Percentiles rank a stretch among this genome's conserved stretches.
Evolutionary conservation across 2,888 invertebrate species (phyloP).

Genomic region (Ecliptopera silaceata): DNA sequence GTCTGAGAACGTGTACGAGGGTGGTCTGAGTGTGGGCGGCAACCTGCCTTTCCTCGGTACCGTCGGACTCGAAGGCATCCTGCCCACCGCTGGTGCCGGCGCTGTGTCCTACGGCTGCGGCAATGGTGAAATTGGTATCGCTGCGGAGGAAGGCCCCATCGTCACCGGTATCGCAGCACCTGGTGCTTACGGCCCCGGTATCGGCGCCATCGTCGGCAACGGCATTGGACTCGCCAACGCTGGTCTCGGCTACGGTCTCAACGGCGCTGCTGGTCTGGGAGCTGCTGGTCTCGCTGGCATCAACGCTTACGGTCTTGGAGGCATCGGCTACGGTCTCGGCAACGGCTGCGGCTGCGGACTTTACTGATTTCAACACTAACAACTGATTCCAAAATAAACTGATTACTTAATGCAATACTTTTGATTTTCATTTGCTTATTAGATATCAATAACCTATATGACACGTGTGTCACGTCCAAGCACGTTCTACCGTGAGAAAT

Average conservation of each 20-base stretch:
- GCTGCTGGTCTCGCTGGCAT: conserved; percentile 22
- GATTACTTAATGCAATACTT: neutral
- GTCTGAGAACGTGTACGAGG: conserved; percentile 54
- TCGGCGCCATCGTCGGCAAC: conserved; percentile 5
- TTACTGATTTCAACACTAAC: neutral
- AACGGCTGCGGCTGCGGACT: conserved; percentile 26
- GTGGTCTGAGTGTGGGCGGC: conserved; percentile 43
- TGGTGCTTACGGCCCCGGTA: conserved; percentile 18
- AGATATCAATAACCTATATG: too few relatives aligned
- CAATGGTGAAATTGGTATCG: conserved; percentile 38
- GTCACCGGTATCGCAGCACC: conserved; percentile 27
- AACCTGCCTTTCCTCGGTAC: conserved; percentile 50
- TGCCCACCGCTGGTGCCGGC: conserved; percentile 44
- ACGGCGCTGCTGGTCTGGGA: conserved; percentile 6
- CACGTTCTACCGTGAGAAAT: neutral
- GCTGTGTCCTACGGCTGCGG: conserved; percentile 45
- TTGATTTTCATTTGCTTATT: neutral
- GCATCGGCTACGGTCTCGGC: conserved; percentile 12
- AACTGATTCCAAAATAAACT: neutral
- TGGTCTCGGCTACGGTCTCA: conserved; percentile 20
- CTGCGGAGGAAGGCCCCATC: conserved; percentile 21
- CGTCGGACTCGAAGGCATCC: conserved; percentile 45
- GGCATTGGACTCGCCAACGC: neutral
- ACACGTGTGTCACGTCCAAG: neutral
- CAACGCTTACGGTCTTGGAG: conserved; percentile 11